Evolutionary conservation across 2,888 invertebrate genomes (phyloP).

Genomic region (Cephus sareptanus): DNA sequence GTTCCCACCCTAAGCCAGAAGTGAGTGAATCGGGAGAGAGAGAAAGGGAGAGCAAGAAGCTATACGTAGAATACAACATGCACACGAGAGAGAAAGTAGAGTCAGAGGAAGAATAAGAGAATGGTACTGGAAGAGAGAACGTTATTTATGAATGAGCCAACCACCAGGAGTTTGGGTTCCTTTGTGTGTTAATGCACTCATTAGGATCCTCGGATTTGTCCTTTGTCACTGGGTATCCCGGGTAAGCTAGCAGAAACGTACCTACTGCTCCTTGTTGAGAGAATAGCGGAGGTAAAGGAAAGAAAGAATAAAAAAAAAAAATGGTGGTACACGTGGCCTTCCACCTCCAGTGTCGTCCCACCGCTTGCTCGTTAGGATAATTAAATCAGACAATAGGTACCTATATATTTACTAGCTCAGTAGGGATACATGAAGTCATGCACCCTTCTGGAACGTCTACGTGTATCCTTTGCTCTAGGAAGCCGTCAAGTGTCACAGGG

Average conservation of each 20-base stretch:
- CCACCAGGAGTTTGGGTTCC: not conserved
- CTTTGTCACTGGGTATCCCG: conserved; percentile 9
- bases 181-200: conserved; percentile 14
- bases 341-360: not conserved
- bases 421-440: not conserved
- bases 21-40: not conserved
- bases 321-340: not conserved
- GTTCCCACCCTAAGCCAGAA: not conserved
- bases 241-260: not conserved
- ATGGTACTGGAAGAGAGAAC: not conserved
- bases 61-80: not conserved
- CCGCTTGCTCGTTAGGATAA: not conserved
- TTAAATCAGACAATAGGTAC: not conserved
- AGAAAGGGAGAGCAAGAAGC: not conserved
- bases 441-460: not conserved
- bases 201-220: conserved; percentile 15
- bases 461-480: not conserved
- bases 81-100: not conserved
- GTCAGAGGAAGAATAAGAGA: not conserved
- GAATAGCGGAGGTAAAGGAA: not conserved
- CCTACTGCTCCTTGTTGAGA: not conserved
- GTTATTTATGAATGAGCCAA: conserved; percentile 23
- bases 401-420: not conserved
- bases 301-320: not conserved
- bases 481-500: not conserved